Percentiles rank a stretch among this genome's conserved stretches.
Conservation (phyloP, 1,140 invertebrate genomes). For the Hypsibius dujardini region DNA sequence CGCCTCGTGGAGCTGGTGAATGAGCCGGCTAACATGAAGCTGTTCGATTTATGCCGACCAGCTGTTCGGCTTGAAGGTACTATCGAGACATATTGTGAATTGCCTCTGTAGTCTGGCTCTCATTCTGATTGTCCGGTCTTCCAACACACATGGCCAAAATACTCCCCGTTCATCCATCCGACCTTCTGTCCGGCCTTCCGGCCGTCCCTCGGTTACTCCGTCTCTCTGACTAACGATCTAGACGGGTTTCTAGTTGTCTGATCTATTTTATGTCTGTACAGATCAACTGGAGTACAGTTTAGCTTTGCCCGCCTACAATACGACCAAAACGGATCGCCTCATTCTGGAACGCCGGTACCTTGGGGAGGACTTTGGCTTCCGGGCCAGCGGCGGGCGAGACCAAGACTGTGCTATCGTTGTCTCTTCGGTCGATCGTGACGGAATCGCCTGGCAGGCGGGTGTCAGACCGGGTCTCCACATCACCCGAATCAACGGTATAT, state of each 20-base stretch:
- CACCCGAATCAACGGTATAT: neutral
- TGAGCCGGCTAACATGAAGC: neutral
- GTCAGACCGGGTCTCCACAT: neutral
- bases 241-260: too few relatives aligned
- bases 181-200: too few relatives aligned
- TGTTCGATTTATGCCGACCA: constrained; percentile 1
- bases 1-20: neutral
- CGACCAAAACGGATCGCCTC: neutral
- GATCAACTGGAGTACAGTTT: neutral
- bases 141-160: too few relatives aligned
- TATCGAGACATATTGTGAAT: too few relatives aligned
- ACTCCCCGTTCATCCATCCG: too few relatives aligned
- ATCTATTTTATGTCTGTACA: too few relatives aligned
- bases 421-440: neutral
- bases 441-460: neutral
- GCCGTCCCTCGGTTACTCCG: too few relatives aligned
- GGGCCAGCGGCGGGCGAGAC: neutral
- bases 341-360: neutral
- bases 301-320: neutral
- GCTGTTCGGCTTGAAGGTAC: neutral
- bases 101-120: too few relatives aligned
- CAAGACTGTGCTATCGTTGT: neutral
- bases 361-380: constrained; percentile 1
- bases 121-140: too few relatives aligned
- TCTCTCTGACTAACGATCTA: too few relatives aligned